Evolutionary conservation across 92 coral and sea anemone genomes (phyloP), one percentile per base, ranked within the genome.

Genomic region (Zoanthus sociatus): DNA sequence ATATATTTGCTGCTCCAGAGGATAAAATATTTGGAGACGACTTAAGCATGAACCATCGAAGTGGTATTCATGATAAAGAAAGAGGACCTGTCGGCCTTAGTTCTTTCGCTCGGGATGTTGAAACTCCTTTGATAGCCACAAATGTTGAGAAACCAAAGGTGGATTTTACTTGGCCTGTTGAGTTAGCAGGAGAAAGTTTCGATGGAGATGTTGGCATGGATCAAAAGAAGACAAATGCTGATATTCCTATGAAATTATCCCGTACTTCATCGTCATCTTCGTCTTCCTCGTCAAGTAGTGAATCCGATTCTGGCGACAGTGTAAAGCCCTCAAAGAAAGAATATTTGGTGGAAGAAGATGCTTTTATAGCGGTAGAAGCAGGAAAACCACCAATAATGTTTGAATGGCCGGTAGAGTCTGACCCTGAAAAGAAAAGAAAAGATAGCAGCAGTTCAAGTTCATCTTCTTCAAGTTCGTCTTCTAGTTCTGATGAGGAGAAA

Each of bases 351-450:
- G 63, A 81, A 12, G 85, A 81, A 81, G 74, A 67, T 64, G 16
- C 20, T 12, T 33, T 81, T 69, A 30, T 32, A 1, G 85, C 67
- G 21, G 75, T 66, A 13, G 85, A n/a, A 12, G 63, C 47, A 7
- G 85, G 66, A 32, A 81, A 81, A 67, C 85, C 85, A 20, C 56
- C 56, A 18, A 14, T 69, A 1, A 61, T 20, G 5, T 6, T 81
- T 4, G 66, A 61, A 6, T 81, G 85, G 85, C 85, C 85, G 14
- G 66, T 74, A 6, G 47, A 56, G 4, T 81, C 85, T 21, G 71
- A 9, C 18, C 66, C 85, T 6, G 74, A 69, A 17, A 79, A 44
- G 48, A 61, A 63, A 26, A 78, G 84, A 61, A 78, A 78, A 42
- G 50, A 17, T 32, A 1, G 32, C 7, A 78, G 17, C 6, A 63